Evolutionary conservation across 30 jellyfish, hydroid and myxozoan species (phyloP), one percentile per base, ranked within the genome.

Genomic region (Aurelia aurita complex sp. Pacific): DNA sequence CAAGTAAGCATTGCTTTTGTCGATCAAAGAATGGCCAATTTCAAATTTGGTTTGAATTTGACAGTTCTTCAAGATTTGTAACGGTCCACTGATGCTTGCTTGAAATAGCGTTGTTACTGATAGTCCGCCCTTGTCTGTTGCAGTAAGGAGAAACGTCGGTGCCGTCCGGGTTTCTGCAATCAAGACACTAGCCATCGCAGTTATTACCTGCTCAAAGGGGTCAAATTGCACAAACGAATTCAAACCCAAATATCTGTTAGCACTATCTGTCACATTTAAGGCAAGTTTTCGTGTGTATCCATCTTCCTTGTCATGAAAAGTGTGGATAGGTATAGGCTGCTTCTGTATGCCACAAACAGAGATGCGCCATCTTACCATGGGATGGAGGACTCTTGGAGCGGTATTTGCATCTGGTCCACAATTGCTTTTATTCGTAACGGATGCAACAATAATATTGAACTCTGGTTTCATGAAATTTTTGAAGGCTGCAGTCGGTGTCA

Each of bases 291-390:
- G 65, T 19, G 97, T 89, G 64, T 40, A 3, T 23, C 97, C 97
- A 23, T 82, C 94, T 57, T 89, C 94, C 16, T 14, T 59, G 65
- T 89, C 97, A 63, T 81, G 35, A 68, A 89, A 89, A 10, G 90
- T 59, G 43, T 43, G 29, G 8, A 5, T 73, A 4, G 97, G 97
- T 18, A 89, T 36, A 15, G 69, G 29, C 43, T 52, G 59, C 23
- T 60, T 81, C n/a, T n/a, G 72, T 32, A 72, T 43, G 16, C 94
- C 89, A 51, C 97, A 89, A 29, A 89, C 81, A 0, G 94, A 73
- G 53, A 89, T 33, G 38, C 34, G 23, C 61, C 82, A 3, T 8
- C 35, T 61, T 5, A 67, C 66, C 12, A 77, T 43, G 10, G 82
- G 72, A 18, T 17, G 68, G 62, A 43, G 50, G 42, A 82, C 83